Percentiles rank a stretch among this genome's conserved stretches.
Evolutionary conservation across 2,888 invertebrate species (phyloP).

Genomic region (Tachina lurida): DNA sequence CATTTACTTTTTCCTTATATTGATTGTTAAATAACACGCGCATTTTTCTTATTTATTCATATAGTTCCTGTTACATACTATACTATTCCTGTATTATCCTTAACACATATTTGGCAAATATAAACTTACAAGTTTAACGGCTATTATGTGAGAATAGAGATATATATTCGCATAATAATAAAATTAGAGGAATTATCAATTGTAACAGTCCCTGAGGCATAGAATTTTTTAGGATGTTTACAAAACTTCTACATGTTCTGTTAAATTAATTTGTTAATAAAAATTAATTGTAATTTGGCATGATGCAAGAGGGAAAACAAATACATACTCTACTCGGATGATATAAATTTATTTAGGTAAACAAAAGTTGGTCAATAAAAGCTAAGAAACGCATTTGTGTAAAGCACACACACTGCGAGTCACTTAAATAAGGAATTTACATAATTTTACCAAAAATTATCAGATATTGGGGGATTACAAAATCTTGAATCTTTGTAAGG

Average conservation of each 20-base stretch:
- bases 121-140: not conserved
- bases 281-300: constrained; percentile 61
- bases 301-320: not conserved
- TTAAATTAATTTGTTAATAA: constrained; percentile 61
- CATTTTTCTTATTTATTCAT: not conserved
- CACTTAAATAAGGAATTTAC: too few species aligned
- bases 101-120: not conserved
- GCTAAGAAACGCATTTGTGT: too few species aligned
- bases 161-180: constrained; percentile 7
- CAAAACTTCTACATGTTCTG: constrained; percentile 4
- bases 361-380: too few species aligned
- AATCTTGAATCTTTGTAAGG: too few species aligned
- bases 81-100: not conserved
- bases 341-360: not conserved
- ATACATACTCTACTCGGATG: not conserved
- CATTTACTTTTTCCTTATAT: constrained; percentile 34
- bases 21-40: constrained; percentile 58
- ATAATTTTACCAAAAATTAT: too few species aligned
- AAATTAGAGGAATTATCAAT: constrained; percentile 38
- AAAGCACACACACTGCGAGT: too few species aligned
- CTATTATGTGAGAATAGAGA: constrained; percentile 26
- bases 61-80: not conserved
- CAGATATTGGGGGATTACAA: too few species aligned
- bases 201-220: constrained; percentile 3
- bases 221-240: not conserved